Conservation (phyloP, 2,797 vertebrate species). For the Decapterus maruadsi region DNA sequence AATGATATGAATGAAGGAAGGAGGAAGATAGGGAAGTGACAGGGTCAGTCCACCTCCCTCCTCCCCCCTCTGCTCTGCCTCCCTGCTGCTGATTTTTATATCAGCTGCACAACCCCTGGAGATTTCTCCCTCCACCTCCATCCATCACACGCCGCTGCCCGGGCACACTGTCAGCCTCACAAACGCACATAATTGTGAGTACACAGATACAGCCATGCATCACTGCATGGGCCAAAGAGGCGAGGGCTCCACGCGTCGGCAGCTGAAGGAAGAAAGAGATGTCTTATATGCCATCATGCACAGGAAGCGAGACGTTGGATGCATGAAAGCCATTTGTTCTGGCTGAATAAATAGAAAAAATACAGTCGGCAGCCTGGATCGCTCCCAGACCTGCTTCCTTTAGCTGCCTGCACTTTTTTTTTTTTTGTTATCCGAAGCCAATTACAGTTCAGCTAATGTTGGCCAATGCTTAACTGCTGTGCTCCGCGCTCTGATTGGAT, state of each 20-base stretch:
- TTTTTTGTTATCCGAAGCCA: constrained; percentile 40
- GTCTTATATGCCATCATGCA: constrained; percentile 34
- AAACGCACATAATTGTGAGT: constrained; percentile 77
- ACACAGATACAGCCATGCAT: constrained; percentile 72
- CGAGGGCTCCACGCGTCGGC: constrained; percentile 7
- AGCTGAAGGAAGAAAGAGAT: constrained; percentile 30
- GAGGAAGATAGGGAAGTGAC: constrained; percentile 1
- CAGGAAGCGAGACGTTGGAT: constrained; percentile 24
- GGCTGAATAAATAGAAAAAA: constrained; percentile 56
- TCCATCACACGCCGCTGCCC: constrained; percentile 63
- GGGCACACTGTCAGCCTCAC: constrained; percentile 53
- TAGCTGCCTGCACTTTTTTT: constrained; percentile 6
- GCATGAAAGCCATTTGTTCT: constrained; percentile 51
- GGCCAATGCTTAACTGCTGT: constrained; percentile 52
- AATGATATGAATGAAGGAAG: constrained; percentile 27
- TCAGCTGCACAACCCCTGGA: constrained; percentile 63
- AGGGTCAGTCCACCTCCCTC: constrained; percentile 20
- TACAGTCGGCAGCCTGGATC: constrained; percentile 8
- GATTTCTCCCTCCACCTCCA: constrained; percentile 54
- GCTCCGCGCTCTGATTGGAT: constrained; percentile 56
- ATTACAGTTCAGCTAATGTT: constrained; percentile 59
- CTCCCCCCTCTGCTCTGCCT: not conserved
- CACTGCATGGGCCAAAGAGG: constrained; percentile 56
- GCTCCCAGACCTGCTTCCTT: constrained; percentile 3
- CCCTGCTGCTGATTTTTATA: constrained; percentile 66